A percentile compares a stretch with the other conserved stretches of the same genome.
Conservation (phyloP, 2,797 vertebrate genomes). For the Pantherophis alleghaniensis region DNA sequence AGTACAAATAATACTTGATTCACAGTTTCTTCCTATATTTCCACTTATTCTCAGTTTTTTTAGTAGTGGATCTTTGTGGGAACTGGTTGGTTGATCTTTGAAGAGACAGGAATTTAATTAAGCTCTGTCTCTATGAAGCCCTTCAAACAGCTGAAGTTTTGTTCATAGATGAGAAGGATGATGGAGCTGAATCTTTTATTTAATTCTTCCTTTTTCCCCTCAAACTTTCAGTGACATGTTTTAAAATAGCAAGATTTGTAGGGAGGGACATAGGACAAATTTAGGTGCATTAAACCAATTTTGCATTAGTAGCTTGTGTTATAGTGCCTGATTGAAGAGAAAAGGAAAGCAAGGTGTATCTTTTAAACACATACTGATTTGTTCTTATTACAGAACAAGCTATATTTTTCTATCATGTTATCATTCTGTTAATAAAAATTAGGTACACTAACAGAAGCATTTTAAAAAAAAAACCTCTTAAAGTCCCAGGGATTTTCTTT, state of each 20-base stretch:
- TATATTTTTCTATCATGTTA: conserved; percentile 86
- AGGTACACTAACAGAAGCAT: conserved; percentile 90
- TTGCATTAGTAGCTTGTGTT: conserved; percentile 61
- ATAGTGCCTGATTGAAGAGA: conserved; percentile 42
- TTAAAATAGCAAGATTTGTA: not conserved
- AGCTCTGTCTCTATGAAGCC: conserved; percentile 19
- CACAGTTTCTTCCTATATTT: conserved; percentile 53
- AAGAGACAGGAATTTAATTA: conserved; percentile 50
- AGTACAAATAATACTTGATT: conserved; percentile 41
- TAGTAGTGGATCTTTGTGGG: conserved; percentile 52
- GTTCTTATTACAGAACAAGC: conserved; percentile 84
- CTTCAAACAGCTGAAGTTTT: conserved; percentile 57
- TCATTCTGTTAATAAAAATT: conserved; percentile 99
- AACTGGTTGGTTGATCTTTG: conserved; percentile 36
- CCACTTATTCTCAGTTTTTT: conserved; percentile 62
- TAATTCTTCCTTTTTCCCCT: not conserved
- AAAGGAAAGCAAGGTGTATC: conserved; percentile 76
- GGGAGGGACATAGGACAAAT: not conserved
- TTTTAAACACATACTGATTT: conserved; percentile 80
- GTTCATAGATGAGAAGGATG: conserved; percentile 12
- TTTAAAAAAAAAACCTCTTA: conserved; percentile 82
- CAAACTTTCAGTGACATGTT: conserved; percentile 24
- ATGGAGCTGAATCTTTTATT: accelerated
- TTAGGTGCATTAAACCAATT: conserved; percentile 45
- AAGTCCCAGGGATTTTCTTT: conserved; percentile 94